These are phyloP conservation scores for Scaptomyza caliginosa DNA, from an alignment of 2,888 invertebrate species.

Conservation along the genomic window DNA sequence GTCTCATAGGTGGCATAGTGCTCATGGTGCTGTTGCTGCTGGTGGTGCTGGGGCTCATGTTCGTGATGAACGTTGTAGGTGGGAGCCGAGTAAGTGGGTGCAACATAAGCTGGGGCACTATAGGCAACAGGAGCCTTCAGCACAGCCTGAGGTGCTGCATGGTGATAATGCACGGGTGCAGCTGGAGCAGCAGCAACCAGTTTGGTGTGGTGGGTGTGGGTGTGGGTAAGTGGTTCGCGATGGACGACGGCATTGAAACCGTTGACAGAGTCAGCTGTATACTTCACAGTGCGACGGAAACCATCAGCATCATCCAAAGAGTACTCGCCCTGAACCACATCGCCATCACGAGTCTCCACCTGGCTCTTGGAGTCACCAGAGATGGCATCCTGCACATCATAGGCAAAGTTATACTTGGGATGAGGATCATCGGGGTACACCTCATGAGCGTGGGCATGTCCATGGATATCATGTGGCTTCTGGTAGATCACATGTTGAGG, in stretches of 20 bases:
- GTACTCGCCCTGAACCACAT: constrained; percentile 84
- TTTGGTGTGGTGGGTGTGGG: constrained; percentile 61
- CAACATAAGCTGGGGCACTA: constrained; percentile 55
- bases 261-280: constrained; percentile 82
- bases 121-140: constrained; percentile 59
- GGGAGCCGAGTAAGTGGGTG: constrained; percentile 50
- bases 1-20: constrained; percentile 69
- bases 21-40: constrained; percentile 59
- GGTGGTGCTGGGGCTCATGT: constrained; percentile 59
- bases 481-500: constrained; percentile 64
- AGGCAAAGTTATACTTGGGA: constrained; percentile 82
- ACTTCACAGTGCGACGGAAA: constrained; percentile 82
- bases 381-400: constrained; percentile 82
- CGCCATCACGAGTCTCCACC: constrained; percentile 82
- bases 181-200: constrained; percentile 51
- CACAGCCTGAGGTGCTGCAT: constrained; percentile 53
- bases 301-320: constrained; percentile 83
- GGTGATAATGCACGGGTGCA: constrained; percentile 71
- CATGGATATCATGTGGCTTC: constrained; percentile 67
- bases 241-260: constrained; percentile 83
- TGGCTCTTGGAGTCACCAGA: constrained; percentile 84
- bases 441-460: constrained; percentile 63
- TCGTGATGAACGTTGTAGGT: constrained; percentile 43
- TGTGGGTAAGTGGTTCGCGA: constrained; percentile 75
- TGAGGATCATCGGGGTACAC: constrained; percentile 79